Conservation (phyloP, 2,113 vertebrate species). For the Bos taurus region DNA sequence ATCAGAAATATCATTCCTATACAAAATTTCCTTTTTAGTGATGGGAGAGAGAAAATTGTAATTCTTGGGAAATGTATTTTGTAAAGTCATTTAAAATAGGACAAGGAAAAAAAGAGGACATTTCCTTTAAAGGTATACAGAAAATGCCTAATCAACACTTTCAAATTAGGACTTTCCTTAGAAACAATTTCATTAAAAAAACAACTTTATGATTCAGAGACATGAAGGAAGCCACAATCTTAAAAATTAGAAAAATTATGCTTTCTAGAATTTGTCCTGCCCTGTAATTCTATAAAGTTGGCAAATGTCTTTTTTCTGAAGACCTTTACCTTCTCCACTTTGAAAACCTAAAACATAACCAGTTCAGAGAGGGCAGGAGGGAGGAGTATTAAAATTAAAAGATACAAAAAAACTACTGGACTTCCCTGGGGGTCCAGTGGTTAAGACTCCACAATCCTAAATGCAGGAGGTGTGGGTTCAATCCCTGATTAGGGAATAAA, state of each 20-base stretch:
- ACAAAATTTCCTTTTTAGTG: not conserved
- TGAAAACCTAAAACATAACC: not conserved
- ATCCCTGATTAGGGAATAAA: not conserved
- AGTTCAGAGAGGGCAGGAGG: not conserved
- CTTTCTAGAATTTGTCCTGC: not conserved
- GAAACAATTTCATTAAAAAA: constrained; percentile 9
- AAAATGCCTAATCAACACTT: constrained; percentile 1
- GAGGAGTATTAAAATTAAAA: not conserved
- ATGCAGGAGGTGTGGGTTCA: not conserved
- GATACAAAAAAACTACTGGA: not conserved
- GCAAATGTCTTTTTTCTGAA: not conserved
- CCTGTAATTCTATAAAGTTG: not conserved
- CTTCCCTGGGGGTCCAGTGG: not conserved
- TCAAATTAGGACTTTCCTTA: constrained; percentile 1
- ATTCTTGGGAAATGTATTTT: constrained; percentile 13
- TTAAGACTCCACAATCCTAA: not conserved
- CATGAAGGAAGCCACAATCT: not conserved
- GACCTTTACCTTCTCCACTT: not conserved
- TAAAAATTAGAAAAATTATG: constrained; percentile 4
- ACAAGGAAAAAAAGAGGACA: not conserved
- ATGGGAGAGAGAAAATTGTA: not conserved
- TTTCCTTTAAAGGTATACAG: not conserved
- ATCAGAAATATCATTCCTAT: not conserved
- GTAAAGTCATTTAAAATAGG: not conserved
- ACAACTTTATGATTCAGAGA: not conserved